Evolutionary conservation across 1,140 invertebrate genomes (phyloP), one percentile per base, ranked within the genome.

Genomic region (Asobara japonica): DNA sequence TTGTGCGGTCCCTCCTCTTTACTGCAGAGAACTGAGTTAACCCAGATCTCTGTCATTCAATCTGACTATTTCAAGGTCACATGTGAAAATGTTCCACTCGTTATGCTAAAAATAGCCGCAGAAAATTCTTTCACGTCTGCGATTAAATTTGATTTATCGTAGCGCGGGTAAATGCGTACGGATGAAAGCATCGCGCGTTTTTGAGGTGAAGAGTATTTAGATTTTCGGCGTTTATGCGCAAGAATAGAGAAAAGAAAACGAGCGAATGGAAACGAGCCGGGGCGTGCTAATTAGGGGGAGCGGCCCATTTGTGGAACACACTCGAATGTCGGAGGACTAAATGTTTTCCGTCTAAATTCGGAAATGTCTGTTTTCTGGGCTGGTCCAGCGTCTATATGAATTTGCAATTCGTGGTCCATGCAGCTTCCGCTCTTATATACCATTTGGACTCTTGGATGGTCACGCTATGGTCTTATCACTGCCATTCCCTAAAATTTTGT

Each of bases 261-360:
- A 29, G 48, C 2, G 60, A 25, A 18, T 11, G 29, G 11, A 2
- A 16, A 36, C 31, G 2, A 8, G 8, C 38, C 78, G 45, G 25
- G 78, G 83, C 79, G 83, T 83, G 83, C 84, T 85, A 84, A 87
- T 86, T 87, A 86, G 84, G 84, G 83, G 74, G 69, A 69, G 41
- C n/a, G n/a, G n/a, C n/a, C n/a, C n/a, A n/a, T n/a, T n/a, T n/a
- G n/a, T n/a, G n/a, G n/a, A n/a, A n/a, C n/a, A n/a, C n/a, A n/a
- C n/a, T n/a, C n/a, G n/a, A n/a, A n/a, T n/a, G n/a, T n/a, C n/a
- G n/a, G n/a, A n/a, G n/a, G n/a, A n/a, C n/a, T n/a, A n/a, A n/a
- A n/a, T n/a, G n/a, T n/a, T n/a, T n/a, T n/a, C n/a, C n/a, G n/a
- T n/a, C n/a, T n/a, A n/a, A n/a, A n/a, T n/a, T n/a, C n/a, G n/a